Evolutionary conservation across 2,888 invertebrate species (phyloP).

Genomic region (Scrobipalpa atriplicella): DNA sequence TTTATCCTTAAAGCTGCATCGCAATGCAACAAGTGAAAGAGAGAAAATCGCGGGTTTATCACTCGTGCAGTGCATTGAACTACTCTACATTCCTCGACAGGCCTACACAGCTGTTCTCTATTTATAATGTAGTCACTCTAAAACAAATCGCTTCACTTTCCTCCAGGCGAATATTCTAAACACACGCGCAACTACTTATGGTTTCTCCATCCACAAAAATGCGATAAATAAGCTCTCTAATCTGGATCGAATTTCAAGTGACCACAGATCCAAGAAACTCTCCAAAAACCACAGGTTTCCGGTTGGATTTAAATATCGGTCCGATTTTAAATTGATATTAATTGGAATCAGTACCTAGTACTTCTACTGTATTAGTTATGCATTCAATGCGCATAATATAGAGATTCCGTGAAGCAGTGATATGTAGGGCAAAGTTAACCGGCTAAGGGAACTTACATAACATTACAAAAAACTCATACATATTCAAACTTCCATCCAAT

Average conservation of each 20-base stretch:
- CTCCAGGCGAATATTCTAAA: conserved; percentile 53
- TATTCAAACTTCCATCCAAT: conserved; percentile 19
- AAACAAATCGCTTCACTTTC: conserved; percentile 39
- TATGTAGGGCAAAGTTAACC: conserved; percentile 14
- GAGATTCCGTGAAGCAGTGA: not conserved
- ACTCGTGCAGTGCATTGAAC: not conserved
- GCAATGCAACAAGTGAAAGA: not conserved
- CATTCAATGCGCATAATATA: not conserved
- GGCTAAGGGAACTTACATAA: conserved; percentile 13
- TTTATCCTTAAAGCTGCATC: not conserved
- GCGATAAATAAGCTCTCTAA: conserved; percentile 47
- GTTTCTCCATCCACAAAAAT: conserved; percentile 47
- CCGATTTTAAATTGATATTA: not conserved
- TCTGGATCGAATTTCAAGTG: conserved; percentile 31
- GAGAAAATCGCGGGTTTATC: conserved; percentile 10
- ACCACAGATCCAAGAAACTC: conserved; percentile 4
- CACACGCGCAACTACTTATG: conserved; percentile 45
- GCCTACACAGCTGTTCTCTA: conserved; percentile 22
- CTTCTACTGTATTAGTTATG: not conserved
- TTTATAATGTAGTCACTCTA: conserved; percentile 37
- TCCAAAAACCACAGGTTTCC: conserved; percentile 5
- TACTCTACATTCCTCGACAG: conserved; percentile 15
- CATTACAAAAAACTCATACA: conserved; percentile 3
- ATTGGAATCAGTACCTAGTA: not conserved
- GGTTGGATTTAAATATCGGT: not conserved